Percentiles rank a stretch among this genome's conserved stretches.
Evolutionary conservation across 2,797 vertebrate genomes (phyloP).

Genomic region (Nannoperca australis): DNA sequence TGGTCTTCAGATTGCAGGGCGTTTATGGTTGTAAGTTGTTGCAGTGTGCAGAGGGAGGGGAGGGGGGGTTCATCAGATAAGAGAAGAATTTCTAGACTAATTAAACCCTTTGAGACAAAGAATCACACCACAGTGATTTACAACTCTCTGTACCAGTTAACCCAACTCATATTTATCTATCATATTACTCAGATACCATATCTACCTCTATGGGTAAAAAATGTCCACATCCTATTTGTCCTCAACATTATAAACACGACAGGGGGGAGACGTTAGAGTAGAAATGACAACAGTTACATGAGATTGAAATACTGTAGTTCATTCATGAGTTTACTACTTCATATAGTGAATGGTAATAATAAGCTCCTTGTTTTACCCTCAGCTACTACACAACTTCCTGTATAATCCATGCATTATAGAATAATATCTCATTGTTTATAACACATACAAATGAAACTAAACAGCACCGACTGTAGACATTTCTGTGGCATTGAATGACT

Average conservation of each 20-base stretch:
- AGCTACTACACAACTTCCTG: slow-evolving; percentile 12
- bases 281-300: slow-evolving; percentile 33
- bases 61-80: slow-evolving; percentile 86
- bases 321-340: slow-evolving; percentile 33
- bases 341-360: slow-evolving; percentile 14
- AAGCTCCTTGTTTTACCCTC: slow-evolving; percentile 26
- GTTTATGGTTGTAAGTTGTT: slow-evolving; percentile 86
- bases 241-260: slow-evolving; percentile 29
- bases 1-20: slow-evolving; percentile 87
- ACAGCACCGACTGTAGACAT: slow-evolving; percentile 45
- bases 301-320: slow-evolving; percentile 33
- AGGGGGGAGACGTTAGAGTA: slow-evolving; percentile 5
- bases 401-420: slow-evolving; percentile 14
- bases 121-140: slow-evolving; percentile 89
- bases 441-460: slow-evolving; percentile 43
- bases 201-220: slow-evolving; percentile 74
- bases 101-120: slow-evolving; percentile 89
- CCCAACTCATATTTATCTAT: slow-evolving; percentile 87
- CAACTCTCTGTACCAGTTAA: slow-evolving; percentile 89
- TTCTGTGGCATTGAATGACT: slow-evolving; percentile 52
- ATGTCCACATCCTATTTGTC: slow-evolving; percentile 34
- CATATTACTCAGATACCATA: slow-evolving; percentile 82
- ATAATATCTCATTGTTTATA: slow-evolving; percentile 28
- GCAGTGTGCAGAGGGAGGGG: slow-evolving; percentile 77
- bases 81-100: slow-evolving; percentile 88